Conservation (phyloP, 2,797 vertebrate genomes). For the Leucoraja ocellata region DNA sequence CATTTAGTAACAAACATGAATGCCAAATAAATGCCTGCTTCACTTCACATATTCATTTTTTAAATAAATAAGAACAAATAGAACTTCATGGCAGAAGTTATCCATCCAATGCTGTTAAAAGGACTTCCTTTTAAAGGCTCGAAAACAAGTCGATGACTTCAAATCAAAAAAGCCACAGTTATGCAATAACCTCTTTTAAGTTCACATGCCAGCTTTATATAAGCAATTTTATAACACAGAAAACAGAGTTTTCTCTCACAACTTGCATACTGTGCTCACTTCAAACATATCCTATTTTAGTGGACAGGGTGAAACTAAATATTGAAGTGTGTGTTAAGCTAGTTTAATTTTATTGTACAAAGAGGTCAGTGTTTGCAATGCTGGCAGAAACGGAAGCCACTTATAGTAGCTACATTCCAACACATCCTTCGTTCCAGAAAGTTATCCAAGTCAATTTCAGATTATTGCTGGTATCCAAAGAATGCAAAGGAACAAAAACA, state of each 20-base stretch:
- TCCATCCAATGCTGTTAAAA: background rate
- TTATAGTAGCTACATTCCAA: background rate
- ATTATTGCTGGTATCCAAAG: conserved; percentile 33
- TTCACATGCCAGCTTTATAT: background rate
- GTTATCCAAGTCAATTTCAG: conserved; percentile 10
- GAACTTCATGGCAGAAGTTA: background rate
- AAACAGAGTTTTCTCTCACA: background rate
- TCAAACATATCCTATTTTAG: conserved; percentile 13
- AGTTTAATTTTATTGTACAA: background rate
- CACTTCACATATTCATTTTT: background rate
- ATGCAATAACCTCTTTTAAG: background rate
- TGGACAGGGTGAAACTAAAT: background rate
- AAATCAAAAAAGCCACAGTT: conserved; percentile 19
- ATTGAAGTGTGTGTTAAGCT: background rate
- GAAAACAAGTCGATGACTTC: background rate
- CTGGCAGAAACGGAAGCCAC: background rate
- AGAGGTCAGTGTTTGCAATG: background rate
- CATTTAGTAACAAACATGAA: background rate
- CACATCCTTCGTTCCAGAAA: background rate
- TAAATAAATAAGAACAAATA: background rate
- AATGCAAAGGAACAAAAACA: conserved; percentile 39
- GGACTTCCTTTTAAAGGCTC: background rate
- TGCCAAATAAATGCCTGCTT: background rate
- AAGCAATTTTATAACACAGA: background rate
- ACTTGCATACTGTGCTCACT: background rate